Evolutionary conservation across 2,797 vertebrate species (phyloP).

Genomic region (Rhodeus uyekii): DNA sequence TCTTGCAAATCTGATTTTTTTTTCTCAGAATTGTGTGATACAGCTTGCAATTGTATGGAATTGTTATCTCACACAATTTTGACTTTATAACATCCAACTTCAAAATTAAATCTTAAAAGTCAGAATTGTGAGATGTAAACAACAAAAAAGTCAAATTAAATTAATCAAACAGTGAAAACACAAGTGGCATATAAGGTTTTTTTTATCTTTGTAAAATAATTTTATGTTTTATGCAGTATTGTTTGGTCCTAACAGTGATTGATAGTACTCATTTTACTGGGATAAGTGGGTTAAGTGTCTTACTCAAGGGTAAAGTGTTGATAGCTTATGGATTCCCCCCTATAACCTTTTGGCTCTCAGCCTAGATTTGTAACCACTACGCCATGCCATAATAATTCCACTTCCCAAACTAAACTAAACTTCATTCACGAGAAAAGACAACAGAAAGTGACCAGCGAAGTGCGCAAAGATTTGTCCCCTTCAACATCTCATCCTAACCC

Average conservation of each 20-base stretch:
- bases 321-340: not conserved
- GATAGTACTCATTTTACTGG: not conserved
- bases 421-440: not conserved
- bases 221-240: not conserved
- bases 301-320: not conserved
- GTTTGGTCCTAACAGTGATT: not conserved
- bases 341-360: slow-evolving; percentile 2
- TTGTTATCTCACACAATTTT: too few relatives aligned
- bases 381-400: not conserved
- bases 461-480: not conserved
- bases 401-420: not conserved
- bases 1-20: not conserved
- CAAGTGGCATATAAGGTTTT: too few relatives aligned
- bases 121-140: too few relatives aligned
- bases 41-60: not conserved
- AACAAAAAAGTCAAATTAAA: not conserved
- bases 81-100: too few relatives aligned
- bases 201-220: not conserved
- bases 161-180: not conserved
- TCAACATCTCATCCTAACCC: slow-evolving; percentile 32
- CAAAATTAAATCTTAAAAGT: too few relatives aligned
- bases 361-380: not conserved
- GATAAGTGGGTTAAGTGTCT: not conserved
- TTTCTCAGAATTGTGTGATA: not conserved
- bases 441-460: not conserved